Evolutionary conservation across 37 sponge, comb jelly and placozoan genomes (phyloP).

Genomic region (Trichoplax adhaerens): DNA sequence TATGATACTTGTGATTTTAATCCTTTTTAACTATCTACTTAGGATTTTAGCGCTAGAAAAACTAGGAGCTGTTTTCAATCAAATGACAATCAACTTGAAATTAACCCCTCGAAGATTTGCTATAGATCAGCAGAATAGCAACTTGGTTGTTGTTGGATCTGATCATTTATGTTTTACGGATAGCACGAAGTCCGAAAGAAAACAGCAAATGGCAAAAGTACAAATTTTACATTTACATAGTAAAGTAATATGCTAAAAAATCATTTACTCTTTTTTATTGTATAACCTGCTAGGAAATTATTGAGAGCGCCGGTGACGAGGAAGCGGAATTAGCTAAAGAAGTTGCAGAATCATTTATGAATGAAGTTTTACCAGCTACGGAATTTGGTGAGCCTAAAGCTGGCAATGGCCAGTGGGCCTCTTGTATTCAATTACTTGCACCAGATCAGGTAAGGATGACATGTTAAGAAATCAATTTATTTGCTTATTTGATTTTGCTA

Average conservation of each 20-base stretch:
- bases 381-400: conserved; percentile 86
- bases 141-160: conserved; percentile 69
- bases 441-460: conserved; percentile 48
- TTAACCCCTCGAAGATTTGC: conserved; percentile 84
- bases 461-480: background rate
- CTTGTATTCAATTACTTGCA: conserved; percentile 67
- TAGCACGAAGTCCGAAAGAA: conserved; percentile 63
- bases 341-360: conserved; percentile 73
- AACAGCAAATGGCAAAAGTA: conserved; percentile 81
- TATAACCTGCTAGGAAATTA: background rate
- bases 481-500: background rate
- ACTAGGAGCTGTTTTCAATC: conserved; percentile 92
- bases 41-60: conserved; percentile 95
- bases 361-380: conserved; percentile 72
- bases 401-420: conserved; percentile 84
- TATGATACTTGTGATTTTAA: conserved; percentile 7
- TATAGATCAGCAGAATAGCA: conserved; percentile 51
- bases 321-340: conserved; percentile 56
- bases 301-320: conserved; percentile 24
- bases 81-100: conserved; percentile 77
- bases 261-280: background rate
- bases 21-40: background rate
- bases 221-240: background rate
- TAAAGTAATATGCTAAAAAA: background rate
- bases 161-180: conserved; percentile 97